Evolutionary conservation across 1,140 invertebrate genomes (phyloP).

Genomic region (Chrysomallon squamiferum): DNA sequence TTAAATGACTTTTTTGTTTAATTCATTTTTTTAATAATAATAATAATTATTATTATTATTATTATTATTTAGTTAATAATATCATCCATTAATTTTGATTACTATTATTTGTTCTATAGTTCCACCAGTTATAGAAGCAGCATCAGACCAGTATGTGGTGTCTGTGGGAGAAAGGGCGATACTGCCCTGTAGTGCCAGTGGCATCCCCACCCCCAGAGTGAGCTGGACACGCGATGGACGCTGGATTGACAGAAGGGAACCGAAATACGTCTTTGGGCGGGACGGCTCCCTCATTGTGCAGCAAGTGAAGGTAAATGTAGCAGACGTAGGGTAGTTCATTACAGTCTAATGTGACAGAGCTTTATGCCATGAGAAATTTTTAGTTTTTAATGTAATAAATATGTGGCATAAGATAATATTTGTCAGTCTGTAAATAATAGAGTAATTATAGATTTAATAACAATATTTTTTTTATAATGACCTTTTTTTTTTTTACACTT

Average conservation of each 20-base stretch:
- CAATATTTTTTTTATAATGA: too few relatives aligned
- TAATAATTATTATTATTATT: neutral
- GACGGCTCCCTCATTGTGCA: conserved; percentile 46
- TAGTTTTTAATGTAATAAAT: too few relatives aligned
- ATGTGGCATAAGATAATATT: too few relatives aligned
- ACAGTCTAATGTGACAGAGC: neutral
- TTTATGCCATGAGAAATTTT: too few relatives aligned
- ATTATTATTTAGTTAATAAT: neutral
- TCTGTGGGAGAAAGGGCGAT: conserved; percentile 39
- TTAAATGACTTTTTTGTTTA: too few relatives aligned
- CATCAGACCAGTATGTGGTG: conserved; percentile 35
- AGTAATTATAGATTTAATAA: too few relatives aligned
- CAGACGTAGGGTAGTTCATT: neutral
- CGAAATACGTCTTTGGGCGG: conserved; percentile 28
- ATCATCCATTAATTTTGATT: neutral
- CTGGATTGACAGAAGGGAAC: conserved; percentile 19
- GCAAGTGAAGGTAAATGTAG: conserved; percentile 30
- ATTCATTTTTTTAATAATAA: neutral
- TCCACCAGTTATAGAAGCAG: conserved; percentile 47
- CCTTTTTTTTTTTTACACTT: too few relatives aligned
- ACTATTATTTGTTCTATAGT: conserved; percentile 32
- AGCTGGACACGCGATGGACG: conserved; percentile 53
- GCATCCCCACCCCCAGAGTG: conserved; percentile 56
- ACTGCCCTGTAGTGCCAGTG: conserved; percentile 58
- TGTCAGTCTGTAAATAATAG: too few relatives aligned